These are phyloP conservation scores for Pyrocephalus nanus DNA, from an alignment of 2,797 vertebrate species.

Conservation along the genomic window DNA sequence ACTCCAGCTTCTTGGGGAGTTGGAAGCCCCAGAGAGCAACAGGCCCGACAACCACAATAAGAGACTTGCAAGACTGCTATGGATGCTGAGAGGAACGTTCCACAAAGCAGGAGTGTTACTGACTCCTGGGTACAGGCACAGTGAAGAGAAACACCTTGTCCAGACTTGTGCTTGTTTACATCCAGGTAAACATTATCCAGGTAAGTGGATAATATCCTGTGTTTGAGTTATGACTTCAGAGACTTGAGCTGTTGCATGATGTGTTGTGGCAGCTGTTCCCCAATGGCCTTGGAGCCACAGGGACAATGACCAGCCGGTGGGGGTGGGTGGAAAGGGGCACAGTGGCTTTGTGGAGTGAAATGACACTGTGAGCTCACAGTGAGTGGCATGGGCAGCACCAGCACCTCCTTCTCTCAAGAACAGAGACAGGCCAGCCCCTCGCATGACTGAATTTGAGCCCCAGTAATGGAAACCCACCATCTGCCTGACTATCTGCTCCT, in stretches of 20 bases:
- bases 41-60: background rate
- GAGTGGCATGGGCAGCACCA: background rate
- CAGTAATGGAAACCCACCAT: background rate
- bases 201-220: background rate
- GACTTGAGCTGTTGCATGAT: background rate
- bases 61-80: background rate
- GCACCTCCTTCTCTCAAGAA: background rate
- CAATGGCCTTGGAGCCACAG: slow-evolving; percentile 4
- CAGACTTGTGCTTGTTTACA: background rate
- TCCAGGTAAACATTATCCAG: slow-evolving; percentile 22
- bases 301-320: background rate
- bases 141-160: background rate
- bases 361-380: background rate
- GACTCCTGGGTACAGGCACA: background rate
- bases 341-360: background rate
- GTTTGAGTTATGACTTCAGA: slow-evolving; percentile 35
- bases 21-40: background rate
- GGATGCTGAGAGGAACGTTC: background rate
- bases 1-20: background rate
- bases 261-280: background rate
- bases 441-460: background rate
- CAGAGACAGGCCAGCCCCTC: background rate
- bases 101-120: background rate
- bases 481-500: background rate
- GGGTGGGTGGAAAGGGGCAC: background rate